Percentiles rank a stretch among this genome's conserved stretches.
Evolutionary conservation across 2,888 invertebrate genomes (phyloP).

Genomic region (Andrena hattorfiana): DNA sequence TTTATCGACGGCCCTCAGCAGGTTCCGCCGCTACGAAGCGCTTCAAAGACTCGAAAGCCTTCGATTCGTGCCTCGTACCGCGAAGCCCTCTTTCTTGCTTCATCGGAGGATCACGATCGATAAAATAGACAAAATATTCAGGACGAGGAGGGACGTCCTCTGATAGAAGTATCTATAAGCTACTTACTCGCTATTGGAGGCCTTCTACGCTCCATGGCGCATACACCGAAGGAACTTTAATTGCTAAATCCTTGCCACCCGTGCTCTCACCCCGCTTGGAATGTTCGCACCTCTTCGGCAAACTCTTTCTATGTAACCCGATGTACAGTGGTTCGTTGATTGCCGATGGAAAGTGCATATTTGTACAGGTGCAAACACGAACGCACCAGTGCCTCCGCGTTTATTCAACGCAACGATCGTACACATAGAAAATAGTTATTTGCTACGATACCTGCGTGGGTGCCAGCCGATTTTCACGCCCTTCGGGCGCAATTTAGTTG

Average conservation of each 20-base stretch:
- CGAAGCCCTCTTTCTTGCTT: not conserved
- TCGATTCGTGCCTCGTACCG: not conserved
- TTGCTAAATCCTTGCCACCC: not conserved
- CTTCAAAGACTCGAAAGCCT: not conserved
- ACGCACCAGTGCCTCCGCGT: conserved; percentile 2
- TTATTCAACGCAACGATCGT: conserved; percentile 30
- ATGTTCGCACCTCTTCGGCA: not conserved
- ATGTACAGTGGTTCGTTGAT: conserved; percentile 30
- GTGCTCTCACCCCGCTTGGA: not conserved
- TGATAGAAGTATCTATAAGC: not conserved
- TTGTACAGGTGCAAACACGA: conserved; percentile 53
- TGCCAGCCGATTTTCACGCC: conserved; percentile 13
- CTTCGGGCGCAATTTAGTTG: conserved; percentile 21
- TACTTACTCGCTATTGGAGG: too few species aligned
- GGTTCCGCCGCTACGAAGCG: not conserved
- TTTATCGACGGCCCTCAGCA: not conserved
- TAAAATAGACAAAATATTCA: conserved; percentile 1
- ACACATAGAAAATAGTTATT: conserved; percentile 13
- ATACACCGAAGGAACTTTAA: not conserved
- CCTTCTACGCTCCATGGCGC: too few species aligned
- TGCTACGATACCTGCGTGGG: not conserved
- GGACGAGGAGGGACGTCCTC: not conserved
- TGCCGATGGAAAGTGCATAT: conserved; percentile 57
- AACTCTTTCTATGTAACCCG: not conserved
- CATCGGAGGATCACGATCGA: not conserved